Conservation (phyloP, 2,888 invertebrate species). For the Eristalis arbustorum region DNA sequence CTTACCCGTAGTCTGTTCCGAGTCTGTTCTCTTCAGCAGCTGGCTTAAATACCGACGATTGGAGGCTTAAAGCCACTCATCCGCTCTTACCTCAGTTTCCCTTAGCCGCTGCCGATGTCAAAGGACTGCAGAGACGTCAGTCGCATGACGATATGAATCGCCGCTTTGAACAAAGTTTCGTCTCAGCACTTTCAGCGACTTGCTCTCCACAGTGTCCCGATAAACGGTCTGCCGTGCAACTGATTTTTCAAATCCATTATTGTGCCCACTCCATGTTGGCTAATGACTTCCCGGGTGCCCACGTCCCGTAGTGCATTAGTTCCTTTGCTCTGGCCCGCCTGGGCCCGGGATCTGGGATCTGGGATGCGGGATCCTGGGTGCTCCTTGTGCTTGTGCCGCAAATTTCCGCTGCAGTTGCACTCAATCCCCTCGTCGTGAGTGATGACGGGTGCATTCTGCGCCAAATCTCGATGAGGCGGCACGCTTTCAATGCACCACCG, state of each 20-base stretch:
- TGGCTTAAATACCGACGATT: not conserved
- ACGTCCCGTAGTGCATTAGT: constrained; percentile 19
- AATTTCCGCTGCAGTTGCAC: constrained; percentile 54
- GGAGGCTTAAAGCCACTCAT: not conserved
- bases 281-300: constrained; percentile 26
- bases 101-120: not conserved
- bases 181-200: not conserved
- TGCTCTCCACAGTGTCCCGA: not conserved
- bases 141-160: not conserved
- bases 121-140: not conserved
- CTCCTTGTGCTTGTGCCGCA: constrained; percentile 25
- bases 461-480: constrained; percentile 49
- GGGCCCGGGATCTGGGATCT: not conserved
- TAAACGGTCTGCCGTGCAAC: not conserved
- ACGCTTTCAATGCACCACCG: constrained; percentile 44
- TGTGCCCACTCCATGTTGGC: constrained; percentile 4
- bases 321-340: not conserved
- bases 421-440: constrained; percentile 18
- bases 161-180: not conserved
- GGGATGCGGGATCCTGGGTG: not conserved
- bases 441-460: constrained; percentile 47
- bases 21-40: no score
- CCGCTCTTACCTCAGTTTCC: not conserved
- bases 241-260: not conserved
- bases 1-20: no score